Percentiles rank a stretch among this genome's conserved stretches.
Conservation (phyloP, 2,797 vertebrate genomes). For the Podarcis lilfordi region DNA sequence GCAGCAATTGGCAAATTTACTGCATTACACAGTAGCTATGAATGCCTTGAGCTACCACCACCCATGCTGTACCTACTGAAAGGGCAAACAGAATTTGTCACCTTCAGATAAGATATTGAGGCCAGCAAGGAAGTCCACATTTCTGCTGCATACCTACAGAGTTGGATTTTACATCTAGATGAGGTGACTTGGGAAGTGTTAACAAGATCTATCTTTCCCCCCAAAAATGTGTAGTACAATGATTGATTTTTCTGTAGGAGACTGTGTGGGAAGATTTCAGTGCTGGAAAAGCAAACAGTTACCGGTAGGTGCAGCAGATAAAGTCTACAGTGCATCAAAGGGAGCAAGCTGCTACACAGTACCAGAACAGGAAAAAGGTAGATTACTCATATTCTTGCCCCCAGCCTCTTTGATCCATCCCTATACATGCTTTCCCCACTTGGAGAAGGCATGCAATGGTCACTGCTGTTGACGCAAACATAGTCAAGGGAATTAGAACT, state of each 20-base stretch:
- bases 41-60: fast-evolving
- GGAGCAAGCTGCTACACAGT: neutral
- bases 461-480: neutral
- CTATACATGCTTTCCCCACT: neutral
- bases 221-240: neutral
- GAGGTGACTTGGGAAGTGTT: slow-evolving; percentile 53
- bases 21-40: neutral
- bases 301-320: neutral
- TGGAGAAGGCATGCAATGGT: neutral
- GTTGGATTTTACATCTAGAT: slow-evolving; percentile 32
- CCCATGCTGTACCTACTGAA: neutral
- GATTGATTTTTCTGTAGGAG: neutral
- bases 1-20: neutral
- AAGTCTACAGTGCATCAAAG: neutral
- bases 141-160: slow-evolving; percentile 41
- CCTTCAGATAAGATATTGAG: slow-evolving; percentile 18
- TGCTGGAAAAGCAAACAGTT: slow-evolving; percentile 12
- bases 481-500: neutral
- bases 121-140: neutral
- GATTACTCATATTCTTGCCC: neutral
- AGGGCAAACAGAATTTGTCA: slow-evolving; percentile 9
- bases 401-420: neutral
- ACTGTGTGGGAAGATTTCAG: slow-evolving; percentile 6
- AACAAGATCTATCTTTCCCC: slow-evolving; percentile 21
- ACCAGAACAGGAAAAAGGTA: neutral